Percentiles rank a stretch among this genome's conserved stretches.
Evolutionary conservation across 2,113 vertebrate species (phyloP).

Genomic region (Tor tambroides): DNA sequence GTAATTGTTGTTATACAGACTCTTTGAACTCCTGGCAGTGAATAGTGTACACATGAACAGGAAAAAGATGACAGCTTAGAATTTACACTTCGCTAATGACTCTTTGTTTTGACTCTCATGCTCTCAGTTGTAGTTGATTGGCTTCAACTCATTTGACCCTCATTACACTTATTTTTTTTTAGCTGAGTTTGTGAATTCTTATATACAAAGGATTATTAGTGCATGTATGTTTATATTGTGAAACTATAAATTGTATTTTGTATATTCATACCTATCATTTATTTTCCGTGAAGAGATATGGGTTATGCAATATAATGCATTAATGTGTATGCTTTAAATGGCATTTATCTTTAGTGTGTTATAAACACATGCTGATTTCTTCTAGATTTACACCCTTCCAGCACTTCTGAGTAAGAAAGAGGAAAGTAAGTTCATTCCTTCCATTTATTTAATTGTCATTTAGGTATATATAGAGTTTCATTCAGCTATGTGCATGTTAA

Average conservation of each 20-base stretch:
- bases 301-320: slow-evolving; percentile 20
- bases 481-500: not conserved
- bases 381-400: slow-evolving; percentile 93
- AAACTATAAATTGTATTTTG: slow-evolving; percentile 25
- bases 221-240: slow-evolving; percentile 1
- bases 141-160: slow-evolving; percentile 14
- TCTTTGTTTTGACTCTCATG: slow-evolving; percentile 15
- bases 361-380: slow-evolving; percentile 47
- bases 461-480: not conserved
- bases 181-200: not conserved
- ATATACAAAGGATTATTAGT: slow-evolving; percentile 17
- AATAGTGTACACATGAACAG: slow-evolving; percentile 3
- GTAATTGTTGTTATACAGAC: not conserved
- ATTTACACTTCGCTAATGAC: slow-evolving; percentile 23
- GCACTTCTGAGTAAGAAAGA: slow-evolving; percentile 97
- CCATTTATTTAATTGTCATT: not conserved
- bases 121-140: slow-evolving; percentile 16
- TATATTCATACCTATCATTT: not conserved
- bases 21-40: slow-evolving; percentile 26
- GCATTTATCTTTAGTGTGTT: not conserved
- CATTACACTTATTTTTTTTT: not conserved
- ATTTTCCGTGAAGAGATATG: not conserved
- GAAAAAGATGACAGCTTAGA: slow-evolving; percentile 37
- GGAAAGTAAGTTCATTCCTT: slow-evolving; percentile 86
- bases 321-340: not conserved